Conservation (phyloP, 1,140 invertebrate genomes). For the Hormaphis cornu region DNA sequence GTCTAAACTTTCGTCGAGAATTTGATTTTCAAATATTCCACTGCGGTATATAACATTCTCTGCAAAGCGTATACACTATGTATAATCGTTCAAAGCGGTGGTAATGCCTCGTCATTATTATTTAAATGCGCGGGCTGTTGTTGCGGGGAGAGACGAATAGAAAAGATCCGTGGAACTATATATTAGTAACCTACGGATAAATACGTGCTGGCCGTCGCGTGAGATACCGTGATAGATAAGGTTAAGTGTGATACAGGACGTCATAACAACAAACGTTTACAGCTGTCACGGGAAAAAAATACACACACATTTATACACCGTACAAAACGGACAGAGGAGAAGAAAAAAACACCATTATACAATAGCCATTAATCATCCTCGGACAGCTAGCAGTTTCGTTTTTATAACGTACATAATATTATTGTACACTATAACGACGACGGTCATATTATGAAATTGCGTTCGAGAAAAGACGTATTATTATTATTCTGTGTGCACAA, state of each 20-base stretch:
- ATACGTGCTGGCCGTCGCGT: too few species aligned
- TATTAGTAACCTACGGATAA: too few species aligned
- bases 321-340: background rate
- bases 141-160: too few species aligned
- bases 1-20: too few species aligned
- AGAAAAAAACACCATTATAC: conserved; percentile 17
- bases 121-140: background rate
- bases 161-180: too few species aligned
- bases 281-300: conserved; percentile 1
- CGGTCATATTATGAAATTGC: background rate
- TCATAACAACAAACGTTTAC: conserved; percentile 30
- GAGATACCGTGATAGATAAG: conserved; percentile 30
- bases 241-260: conserved; percentile 30
- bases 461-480: too few species aligned
- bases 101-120: background rate
- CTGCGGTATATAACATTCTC: too few species aligned
- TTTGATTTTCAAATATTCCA: too few species aligned
- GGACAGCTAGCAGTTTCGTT: conserved; percentile 4
- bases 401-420: too few species aligned
- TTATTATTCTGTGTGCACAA: too few species aligned
- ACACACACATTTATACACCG: too few species aligned
- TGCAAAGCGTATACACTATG: background rate
- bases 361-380: conserved; percentile 28
- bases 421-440: background rate
- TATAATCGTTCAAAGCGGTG: background rate